Conservation (phyloP, 2,113 vertebrate genomes). For the Pholis gunnellus region DNA sequence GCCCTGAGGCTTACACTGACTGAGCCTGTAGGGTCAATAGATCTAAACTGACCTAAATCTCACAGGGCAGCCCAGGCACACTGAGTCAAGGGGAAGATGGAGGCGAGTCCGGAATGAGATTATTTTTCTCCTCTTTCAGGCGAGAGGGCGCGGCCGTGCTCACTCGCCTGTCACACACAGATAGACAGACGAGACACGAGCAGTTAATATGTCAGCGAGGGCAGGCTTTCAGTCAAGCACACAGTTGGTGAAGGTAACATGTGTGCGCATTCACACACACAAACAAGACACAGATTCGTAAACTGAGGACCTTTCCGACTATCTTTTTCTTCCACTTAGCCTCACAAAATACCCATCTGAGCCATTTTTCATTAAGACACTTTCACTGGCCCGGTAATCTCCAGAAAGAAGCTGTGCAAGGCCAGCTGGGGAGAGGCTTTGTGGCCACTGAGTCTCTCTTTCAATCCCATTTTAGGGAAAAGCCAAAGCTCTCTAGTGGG, state of each 20-base stretch:
- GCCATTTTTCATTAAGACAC: conserved; percentile 55
- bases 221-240: conserved; percentile 10
- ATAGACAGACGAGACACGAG: conserved; percentile 52
- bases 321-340: conserved; percentile 5
- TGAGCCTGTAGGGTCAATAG: conserved; percentile 73
- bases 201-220: conserved; percentile 21
- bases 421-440: conserved; percentile 62
- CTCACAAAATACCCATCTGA: conserved; percentile 17
- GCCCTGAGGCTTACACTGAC: conserved; percentile 67
- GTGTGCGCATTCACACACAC: conserved; percentile 12
- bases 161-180: conserved; percentile 38
- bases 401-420: conserved; percentile 36
- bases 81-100: conserved; percentile 35
- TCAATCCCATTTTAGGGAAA: conserved; percentile 66
- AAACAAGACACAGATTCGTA: not conserved
- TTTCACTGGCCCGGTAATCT: conserved; percentile 61
- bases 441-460: conserved; percentile 49
- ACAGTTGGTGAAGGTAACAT: conserved; percentile 21
- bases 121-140: conserved; percentile 60
- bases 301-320: not conserved
- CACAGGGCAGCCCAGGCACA: conserved; percentile 53
- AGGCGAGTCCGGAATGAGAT: conserved; percentile 55
- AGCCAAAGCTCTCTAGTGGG: conserved; percentile 66
- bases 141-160: conserved; percentile 27
- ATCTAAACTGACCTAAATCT: conserved; percentile 80